Percentiles rank a stretch among this genome's conserved stretches.
phyloP scores from a whole-genome alignment of 2,888 invertebrate species.

The Ischnus inquisitorius region DNA sequence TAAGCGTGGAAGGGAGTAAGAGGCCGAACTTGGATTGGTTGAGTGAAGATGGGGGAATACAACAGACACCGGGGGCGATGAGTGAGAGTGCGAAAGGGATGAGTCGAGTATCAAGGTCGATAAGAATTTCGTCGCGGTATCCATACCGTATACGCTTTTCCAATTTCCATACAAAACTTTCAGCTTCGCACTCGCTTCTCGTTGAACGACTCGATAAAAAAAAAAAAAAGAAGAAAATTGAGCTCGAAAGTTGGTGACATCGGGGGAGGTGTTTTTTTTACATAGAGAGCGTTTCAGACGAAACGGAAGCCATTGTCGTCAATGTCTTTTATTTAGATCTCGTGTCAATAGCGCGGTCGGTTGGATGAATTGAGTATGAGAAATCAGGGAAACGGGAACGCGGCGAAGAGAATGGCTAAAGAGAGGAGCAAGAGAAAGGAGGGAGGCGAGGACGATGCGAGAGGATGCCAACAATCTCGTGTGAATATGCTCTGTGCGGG shows the following conservation, averaged over 20 bases:
- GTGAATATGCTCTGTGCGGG: constrained; percentile 77
- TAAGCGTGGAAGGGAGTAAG: constrained; percentile 4
- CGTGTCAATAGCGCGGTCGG: constrained; percentile 73
- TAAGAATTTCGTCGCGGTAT: neutral
- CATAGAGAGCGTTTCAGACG: neutral
- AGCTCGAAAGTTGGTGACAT: too few relatives aligned
- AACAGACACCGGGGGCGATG: neutral
- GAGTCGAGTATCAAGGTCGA: constrained; percentile 22
- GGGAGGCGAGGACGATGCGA: constrained; percentile 3
- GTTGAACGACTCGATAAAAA: neutral
- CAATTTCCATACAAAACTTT: constrained; percentile 6
- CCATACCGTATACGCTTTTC: constrained; percentile 22
- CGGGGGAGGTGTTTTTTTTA: neutral
- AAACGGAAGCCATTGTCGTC: constrained; percentile 68
- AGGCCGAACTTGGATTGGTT: constrained; percentile 24
- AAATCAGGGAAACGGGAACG: constrained; percentile 6
- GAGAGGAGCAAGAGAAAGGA: constrained; percentile 28
- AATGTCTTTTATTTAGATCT: constrained; percentile 80
- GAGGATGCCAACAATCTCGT: constrained; percentile 66
- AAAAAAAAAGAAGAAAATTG: too few relatives aligned
- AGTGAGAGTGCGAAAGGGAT: neutral
- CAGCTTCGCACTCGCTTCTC: neutral
- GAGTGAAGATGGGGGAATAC: constrained; percentile 39
- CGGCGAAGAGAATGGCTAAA: constrained; percentile 20
- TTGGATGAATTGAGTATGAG: constrained; percentile 4